Conservation (phyloP, 2,888 invertebrate species). For the Mechanitis mazaeus region DNA sequence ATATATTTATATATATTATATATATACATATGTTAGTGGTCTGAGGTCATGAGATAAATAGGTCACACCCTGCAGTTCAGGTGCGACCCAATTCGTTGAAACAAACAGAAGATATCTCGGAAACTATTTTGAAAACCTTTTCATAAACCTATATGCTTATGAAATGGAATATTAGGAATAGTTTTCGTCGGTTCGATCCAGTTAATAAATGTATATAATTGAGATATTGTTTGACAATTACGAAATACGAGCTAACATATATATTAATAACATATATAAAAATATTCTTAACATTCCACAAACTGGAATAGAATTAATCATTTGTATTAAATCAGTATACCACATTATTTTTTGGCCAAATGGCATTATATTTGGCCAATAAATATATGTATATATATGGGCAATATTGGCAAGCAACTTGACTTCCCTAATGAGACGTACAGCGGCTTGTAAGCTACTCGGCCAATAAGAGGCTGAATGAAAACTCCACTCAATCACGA, state of each 20-base stretch:
- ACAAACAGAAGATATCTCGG: slow-evolving; percentile 24
- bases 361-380: not conserved
- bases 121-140: slow-evolving; percentile 26
- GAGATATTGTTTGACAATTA: no score
- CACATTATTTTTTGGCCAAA: not conserved
- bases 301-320: no score
- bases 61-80: slow-evolving; percentile 29
- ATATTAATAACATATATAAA: no score
- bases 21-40: slow-evolving; percentile 13
- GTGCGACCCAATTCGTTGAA: slow-evolving; percentile 29
- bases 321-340: no score
- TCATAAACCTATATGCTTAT: slow-evolving; percentile 7
- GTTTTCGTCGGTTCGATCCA: no score
- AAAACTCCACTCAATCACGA: slow-evolving; percentile 15
- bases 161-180: not conserved
- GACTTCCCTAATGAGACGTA: slow-evolving; percentile 14
- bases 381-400: not conserved
- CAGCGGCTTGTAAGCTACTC: slow-evolving; percentile 18
- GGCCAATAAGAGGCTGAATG: slow-evolving; percentile 9
- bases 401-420: slow-evolving; percentile 4
- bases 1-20: no score
- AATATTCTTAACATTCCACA: no score
- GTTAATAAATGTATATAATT: no score
- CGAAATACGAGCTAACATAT: no score
- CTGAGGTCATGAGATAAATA: slow-evolving; percentile 26